Base-by-base conservation (phyloP, 1,140 invertebrate genomes). In the Drosophila littoralis region DNA sequence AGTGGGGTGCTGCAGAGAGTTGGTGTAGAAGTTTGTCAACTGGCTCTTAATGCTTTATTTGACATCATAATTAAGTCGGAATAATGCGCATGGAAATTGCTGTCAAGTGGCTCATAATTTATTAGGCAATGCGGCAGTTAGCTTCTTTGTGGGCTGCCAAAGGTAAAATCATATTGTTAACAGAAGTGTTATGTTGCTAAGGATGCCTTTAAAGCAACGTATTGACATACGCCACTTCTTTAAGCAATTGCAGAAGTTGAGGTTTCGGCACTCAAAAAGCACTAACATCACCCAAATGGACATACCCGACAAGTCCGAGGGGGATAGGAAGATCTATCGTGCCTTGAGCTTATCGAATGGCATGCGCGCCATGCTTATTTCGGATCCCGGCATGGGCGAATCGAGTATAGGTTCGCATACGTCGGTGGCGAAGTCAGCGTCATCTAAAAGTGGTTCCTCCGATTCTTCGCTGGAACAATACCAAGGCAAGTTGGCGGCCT, bases 401-500 rank as follows among this genome's bases (percentile, higher is more conserved):
- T 7, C 50, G 6, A 32, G 6, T 48, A 1, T 12, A 1, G 1
- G 28, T 15, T 46, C 57, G 4, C 42, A 35, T 7, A 6, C 75
- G 9, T 15, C 17, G 0, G 1, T 17, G 7, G 5, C 32, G 9
- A 9, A 2, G 0, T 6, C n/a, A 8, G 5, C 1, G 9, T n/a
- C 46, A 2, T 33, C 17, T 4, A 38, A 5, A 32, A 3, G 1
- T 1, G 36, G 6, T 7, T 46, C 46, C 7, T 45, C 57, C 48
- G 71, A n/a, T 8, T 32, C 73, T 0, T 74, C 81, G 3, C 13
- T 60, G 7, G 65, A 84, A 35, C 61, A 57, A 1, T 85, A 64
- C 45, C 48, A 93, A 8, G 84, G 90, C 33, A 92, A 91, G 69
- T 77, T 96, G 94, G 95, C 96, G 22, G 96, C 96, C 6, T 96